Evolutionary conservation across 2,797 vertebrate genomes (phyloP).

Genomic region (Myripristis murdjan): DNA sequence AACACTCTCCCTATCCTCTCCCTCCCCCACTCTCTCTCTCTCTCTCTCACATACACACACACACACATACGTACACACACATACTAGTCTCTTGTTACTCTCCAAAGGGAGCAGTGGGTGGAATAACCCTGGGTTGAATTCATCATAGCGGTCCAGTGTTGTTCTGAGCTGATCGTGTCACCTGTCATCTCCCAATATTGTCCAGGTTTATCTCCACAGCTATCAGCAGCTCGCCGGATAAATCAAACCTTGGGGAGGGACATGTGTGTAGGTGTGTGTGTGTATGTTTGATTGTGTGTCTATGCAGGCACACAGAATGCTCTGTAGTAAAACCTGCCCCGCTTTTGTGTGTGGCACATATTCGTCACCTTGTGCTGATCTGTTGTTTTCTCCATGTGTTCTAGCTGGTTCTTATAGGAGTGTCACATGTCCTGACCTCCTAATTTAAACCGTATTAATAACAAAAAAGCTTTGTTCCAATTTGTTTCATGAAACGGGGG

Average conservation of each 20-base stretch:
- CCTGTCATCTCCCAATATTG: conserved; percentile 50
- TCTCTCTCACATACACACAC: not conserved
- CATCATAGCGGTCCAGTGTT: conserved; percentile 58
- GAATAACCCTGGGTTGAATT: conserved; percentile 58
- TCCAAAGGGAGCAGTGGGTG: not conserved
- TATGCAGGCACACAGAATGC: too few relatives aligned
- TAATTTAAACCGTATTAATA: too few relatives aligned
- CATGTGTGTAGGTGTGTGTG: not conserved
- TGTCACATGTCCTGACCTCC: too few relatives aligned
- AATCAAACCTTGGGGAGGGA: conserved; percentile 25
- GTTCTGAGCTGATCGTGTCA: conserved; percentile 65
- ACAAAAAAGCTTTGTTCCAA: too few relatives aligned
- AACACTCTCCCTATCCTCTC: not conserved
- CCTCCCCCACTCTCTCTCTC: not conserved
- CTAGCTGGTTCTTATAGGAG: too few relatives aligned
- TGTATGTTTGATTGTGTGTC: too few relatives aligned
- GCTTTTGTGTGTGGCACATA: too few relatives aligned
- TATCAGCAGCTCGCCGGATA: conserved; percentile 26
- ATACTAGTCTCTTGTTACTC: conserved; percentile 13
- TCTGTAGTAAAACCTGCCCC: not conserved
- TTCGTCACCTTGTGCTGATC: too few relatives aligned
- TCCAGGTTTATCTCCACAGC: conserved; percentile 57
- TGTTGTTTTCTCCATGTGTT: too few relatives aligned
- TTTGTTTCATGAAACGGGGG: too few relatives aligned
- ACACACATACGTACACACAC: not conserved